These are phyloP conservation scores for Cyrtorhinus lividipennis DNA, from an alignment of 1,140 invertebrate species.

Conservation along the genomic window DNA sequence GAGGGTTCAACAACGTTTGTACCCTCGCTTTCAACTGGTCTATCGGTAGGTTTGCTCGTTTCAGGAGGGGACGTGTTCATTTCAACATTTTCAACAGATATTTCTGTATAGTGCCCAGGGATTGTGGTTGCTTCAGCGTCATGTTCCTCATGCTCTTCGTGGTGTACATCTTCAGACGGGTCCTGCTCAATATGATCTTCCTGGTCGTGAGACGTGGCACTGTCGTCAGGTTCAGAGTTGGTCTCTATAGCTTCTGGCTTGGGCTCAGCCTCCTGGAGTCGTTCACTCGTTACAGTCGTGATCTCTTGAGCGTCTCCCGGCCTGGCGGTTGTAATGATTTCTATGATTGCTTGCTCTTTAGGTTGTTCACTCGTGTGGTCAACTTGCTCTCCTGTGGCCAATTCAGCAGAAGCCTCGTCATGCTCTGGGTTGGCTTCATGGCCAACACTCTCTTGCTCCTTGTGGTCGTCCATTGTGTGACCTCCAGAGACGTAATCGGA, in stretches of 20 bases:
- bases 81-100: conserved; percentile 15
- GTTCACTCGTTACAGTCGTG: too few relatives aligned
- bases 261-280: too few relatives aligned
- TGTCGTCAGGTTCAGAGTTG: neutral
- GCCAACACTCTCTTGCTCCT: neutral
- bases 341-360: neutral
- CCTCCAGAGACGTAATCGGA: neutral
- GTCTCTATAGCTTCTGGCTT: too few relatives aligned
- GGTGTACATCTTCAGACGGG: neutral
- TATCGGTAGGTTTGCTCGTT: neutral
- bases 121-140: neutral
- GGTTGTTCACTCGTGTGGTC: neutral
- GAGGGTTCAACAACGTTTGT: too few relatives aligned
- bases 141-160: neutral
- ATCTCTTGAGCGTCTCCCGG: too few relatives aligned
- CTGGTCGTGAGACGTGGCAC: neutral
- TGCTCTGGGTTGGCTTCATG: neutral
- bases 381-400: neutral
- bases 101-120: conserved; percentile 5
- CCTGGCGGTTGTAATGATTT: neutral
- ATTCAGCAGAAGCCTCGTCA: neutral
- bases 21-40: too few relatives aligned
- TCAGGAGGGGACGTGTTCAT: conserved; percentile 14
- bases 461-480: too few relatives aligned
- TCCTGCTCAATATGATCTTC: neutral